Evolutionary conservation across 2,113 vertebrate genomes (phyloP).

Genomic region (Columba janthina): DNA sequence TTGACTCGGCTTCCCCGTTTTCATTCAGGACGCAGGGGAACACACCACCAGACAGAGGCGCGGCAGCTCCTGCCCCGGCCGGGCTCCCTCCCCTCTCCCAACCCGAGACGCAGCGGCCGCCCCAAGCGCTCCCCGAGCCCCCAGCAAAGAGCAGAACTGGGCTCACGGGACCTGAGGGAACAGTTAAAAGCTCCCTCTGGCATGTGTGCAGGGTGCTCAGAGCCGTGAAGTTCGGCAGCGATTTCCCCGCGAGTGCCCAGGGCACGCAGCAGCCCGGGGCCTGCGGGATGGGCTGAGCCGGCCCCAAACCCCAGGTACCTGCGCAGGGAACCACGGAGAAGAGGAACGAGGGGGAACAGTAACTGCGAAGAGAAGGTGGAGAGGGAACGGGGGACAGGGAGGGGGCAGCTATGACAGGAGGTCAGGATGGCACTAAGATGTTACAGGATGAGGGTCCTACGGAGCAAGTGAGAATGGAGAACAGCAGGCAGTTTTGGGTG

Average conservation of each 20-base stretch:
- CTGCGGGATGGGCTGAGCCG: rapidly evolving
- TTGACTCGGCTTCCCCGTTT: not conserved
- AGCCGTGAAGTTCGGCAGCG: not conserved
- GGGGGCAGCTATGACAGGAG: not conserved
- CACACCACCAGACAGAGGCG: not conserved
- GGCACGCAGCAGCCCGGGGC: too few relatives aligned
- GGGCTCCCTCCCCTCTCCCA: not conserved
- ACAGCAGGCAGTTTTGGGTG: not conserved
- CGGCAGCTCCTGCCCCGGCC: rapidly evolving
- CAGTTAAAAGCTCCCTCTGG: not conserved
- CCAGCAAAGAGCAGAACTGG: not conserved
- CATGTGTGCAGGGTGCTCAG: rapidly evolving
- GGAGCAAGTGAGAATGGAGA: not conserved
- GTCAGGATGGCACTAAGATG: not conserved
- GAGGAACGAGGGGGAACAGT: not conserved
- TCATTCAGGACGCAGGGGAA: not conserved
- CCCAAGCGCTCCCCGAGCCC: not conserved
- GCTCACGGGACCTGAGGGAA: not conserved
- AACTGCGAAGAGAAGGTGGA: not conserved
- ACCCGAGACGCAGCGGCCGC: not conserved
- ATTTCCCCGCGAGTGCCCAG: not conserved
- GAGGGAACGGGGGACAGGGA: not conserved
- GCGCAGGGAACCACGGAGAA: not conserved
- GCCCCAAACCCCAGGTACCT: not conserved
- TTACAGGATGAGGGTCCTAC: not conserved